Conservation (phyloP, 2,888 invertebrate genomes). For the Acanthosepion lycidas region DNA sequence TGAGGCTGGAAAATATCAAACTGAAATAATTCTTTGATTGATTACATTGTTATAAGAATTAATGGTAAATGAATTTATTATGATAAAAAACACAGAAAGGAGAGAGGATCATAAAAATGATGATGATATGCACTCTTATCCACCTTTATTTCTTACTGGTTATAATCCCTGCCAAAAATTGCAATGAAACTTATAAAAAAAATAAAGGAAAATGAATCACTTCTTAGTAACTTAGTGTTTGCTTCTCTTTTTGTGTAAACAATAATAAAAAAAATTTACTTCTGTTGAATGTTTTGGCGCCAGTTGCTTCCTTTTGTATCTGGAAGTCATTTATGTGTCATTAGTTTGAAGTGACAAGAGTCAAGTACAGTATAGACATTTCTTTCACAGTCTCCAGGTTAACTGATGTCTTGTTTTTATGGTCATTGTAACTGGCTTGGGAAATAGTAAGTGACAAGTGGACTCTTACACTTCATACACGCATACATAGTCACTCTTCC, state of each 20-base stretch:
- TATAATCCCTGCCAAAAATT: neutral
- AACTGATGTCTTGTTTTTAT: too few relatives aligned
- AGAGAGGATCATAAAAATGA: neutral
- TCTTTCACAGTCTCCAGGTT: neutral
- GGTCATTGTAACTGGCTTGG: neutral
- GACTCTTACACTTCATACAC: neutral
- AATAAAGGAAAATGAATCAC: neutral
- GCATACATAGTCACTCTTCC: neutral
- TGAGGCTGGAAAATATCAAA: neutral
- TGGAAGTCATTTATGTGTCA: neutral
- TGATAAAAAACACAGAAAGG: neutral
- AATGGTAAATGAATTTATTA: neutral
- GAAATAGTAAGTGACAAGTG: neutral
- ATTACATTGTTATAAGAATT: neutral
- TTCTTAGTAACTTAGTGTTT: neutral
- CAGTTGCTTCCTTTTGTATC: conserved; percentile 33
- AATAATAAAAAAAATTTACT: neutral
- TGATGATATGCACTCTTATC: neutral
- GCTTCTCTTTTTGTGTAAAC: neutral
- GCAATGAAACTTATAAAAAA: neutral
- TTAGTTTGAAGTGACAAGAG: conserved; percentile 9
- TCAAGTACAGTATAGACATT: neutral
- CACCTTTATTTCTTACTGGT: too few relatives aligned
- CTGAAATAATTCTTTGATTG: neutral
- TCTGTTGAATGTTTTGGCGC: conserved; percentile 17